Evolutionary conservation across 1,140 invertebrate species (phyloP), one percentile per base, ranked within the genome.

Genomic region (Aphelinus certus): DNA sequence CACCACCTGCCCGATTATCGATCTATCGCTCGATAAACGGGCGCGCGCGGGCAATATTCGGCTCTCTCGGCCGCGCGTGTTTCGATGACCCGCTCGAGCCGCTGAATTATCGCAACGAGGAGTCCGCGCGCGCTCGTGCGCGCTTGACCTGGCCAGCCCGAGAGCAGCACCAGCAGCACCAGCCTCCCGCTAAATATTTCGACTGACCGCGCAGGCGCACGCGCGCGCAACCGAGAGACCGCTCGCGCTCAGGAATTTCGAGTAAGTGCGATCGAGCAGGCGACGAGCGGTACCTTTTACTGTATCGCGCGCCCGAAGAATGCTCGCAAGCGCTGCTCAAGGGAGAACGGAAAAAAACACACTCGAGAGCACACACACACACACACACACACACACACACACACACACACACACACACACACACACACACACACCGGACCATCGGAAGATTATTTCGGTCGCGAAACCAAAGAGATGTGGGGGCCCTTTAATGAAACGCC

Each of bases 21-120:
- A 75, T 75, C 67, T 45, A 71, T 65, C 61, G 67, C 26, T 75
- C 73, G 73, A 75, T 75, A 71, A 26, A 70, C 67, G 53, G 55
- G 49, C 57, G 64, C 7, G 46, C 53, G 61, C 7, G 9, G 58
- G 48, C 10, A 64, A 53, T 53, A 69, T 69, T 75, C 53, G 9
- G 51, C 2, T 2, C 61, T 49, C 26, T 70, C 61, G 45, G 26
- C 26, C 0, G 10, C 45, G 3, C 45, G 58, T 57, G 60, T 68
- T 68, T 74, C 73, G 73, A 69, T 74, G 73, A 69, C 65, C 73
- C n/a, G 51, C 51, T 53, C 51, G 4, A 4, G 4, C 26, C 51
- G 45, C 51, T 74, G 73, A 74, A 69, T 69, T 74, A 63, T 74
- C 65, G 63, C 58, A 43, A 26, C 26, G 51, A 4, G 9, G 51